phyloP scores from a whole-genome alignment of 2,888 invertebrate species.

The Steromphala cineraria region DNA sequence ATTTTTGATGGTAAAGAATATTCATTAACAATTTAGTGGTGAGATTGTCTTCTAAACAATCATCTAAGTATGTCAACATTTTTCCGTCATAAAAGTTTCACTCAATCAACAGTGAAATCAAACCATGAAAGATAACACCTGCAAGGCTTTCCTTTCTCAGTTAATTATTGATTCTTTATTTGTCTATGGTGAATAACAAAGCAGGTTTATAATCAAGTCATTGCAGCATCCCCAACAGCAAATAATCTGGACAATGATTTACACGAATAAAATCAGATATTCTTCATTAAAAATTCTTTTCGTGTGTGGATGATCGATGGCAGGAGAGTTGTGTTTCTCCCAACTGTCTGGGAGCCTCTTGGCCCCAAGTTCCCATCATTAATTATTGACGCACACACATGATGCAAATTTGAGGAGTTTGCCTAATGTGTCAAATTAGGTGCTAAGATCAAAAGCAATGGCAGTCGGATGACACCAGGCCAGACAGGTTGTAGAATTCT shows the following conservation, averaged over 20 bases:
- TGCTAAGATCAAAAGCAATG: background rate
- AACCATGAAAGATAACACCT: no score
- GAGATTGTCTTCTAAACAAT: no score
- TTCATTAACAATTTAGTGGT: no score
- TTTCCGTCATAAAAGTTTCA: no score
- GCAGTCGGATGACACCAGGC: background rate
- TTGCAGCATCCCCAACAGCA: background rate
- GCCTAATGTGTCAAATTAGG: background rate
- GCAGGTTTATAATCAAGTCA: background rate
- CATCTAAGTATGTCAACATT: no score
- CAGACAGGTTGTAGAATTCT: background rate
- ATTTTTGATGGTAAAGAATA: no score
- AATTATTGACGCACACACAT: conserved; percentile 2
- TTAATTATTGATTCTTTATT: background rate
- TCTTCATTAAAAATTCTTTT: background rate
- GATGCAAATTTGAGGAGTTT: conserved; percentile 8
- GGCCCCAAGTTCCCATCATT: background rate
- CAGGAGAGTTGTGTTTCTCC: background rate
- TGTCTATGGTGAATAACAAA: background rate
- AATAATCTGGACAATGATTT: conserved; percentile 5
- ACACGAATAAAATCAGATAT: conserved; percentile 8
- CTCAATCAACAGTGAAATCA: no score
- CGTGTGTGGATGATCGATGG: background rate
- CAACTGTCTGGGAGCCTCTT: background rate
- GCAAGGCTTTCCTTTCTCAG: no score